Percentiles rank a stretch among this genome's conserved stretches.
These are phyloP conservation scores for Lophotriccus pileatus DNA, from an alignment of 2,797 vertebrate species.

Conservation along the genomic window DNA sequence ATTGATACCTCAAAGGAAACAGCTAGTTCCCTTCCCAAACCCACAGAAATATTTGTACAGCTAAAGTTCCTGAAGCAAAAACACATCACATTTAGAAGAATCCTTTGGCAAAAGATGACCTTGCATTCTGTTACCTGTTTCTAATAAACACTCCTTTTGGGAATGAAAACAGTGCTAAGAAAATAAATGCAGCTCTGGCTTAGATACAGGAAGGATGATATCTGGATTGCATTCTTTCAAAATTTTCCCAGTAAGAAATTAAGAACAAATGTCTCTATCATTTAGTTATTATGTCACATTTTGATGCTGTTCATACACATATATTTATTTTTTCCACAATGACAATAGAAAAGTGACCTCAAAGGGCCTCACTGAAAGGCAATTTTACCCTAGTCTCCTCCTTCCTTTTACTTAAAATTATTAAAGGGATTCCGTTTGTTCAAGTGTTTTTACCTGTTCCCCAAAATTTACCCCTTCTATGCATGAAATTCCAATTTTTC, in stretches of 20 bases:
- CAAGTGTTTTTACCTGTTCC: not conserved
- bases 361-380: not conserved
- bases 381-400: not conserved
- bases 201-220: slow-evolving; percentile 16
- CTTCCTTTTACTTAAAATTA: not conserved
- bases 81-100: slow-evolving; percentile 33
- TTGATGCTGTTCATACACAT: not conserved
- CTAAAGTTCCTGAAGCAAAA: slow-evolving; percentile 27
- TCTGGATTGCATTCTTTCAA: not conserved
- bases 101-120: not conserved
- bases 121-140: slow-evolving; percentile 62
- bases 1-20: slow-evolving; percentile 37
- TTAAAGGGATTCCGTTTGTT: not conserved
- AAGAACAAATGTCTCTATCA: not conserved
- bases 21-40: slow-evolving; percentile 30
- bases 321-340: not conserved
- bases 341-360: not conserved
- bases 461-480: not conserved
- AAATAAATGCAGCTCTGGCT: not conserved
- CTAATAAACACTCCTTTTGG: slow-evolving; percentile 35
- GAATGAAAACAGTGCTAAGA: slow-evolving; percentile 22
- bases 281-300: not conserved
- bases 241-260: slow-evolving; percentile 13
- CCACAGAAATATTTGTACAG: slow-evolving; percentile 53
- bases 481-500: not conserved